A percentile compares a stretch with the other conserved stretches of the same genome.
These are phyloP conservation scores for Galendromus occidentalis DNA, from an alignment of 1,140 invertebrate genomes.

Conservation along the genomic window DNA sequence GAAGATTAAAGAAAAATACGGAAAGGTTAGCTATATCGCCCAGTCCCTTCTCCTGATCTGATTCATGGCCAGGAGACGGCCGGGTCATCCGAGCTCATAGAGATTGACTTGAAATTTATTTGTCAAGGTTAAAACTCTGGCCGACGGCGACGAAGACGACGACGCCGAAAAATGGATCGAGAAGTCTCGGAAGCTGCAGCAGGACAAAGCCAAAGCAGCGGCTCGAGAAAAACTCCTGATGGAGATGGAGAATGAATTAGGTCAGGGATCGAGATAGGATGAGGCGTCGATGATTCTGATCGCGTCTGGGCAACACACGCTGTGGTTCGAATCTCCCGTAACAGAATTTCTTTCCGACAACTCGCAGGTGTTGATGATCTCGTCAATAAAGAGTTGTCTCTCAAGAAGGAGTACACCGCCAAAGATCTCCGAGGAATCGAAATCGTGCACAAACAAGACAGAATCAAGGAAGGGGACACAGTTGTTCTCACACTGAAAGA, in stretches of 20 bases:
- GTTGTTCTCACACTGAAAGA: conserved; percentile 86
- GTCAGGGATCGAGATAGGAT: conserved; percentile 45
- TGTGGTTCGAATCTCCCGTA: neutral
- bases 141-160: conserved; percentile 45
- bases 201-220: conserved; percentile 64
- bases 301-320: too few species aligned
- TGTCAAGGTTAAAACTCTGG: conserved; percentile 42
- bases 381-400: neutral
- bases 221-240: conserved; percentile 74
- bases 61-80: too few species aligned
- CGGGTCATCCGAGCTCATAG: too few species aligned
- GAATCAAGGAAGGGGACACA: conserved; percentile 58
- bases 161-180: conserved; percentile 50
- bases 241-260: conserved; percentile 87
- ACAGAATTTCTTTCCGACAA: neutral
- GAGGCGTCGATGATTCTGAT: too few species aligned
- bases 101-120: conserved; percentile 17
- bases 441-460: conserved; percentile 61
- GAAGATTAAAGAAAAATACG: conserved; percentile 48
- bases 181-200: conserved; percentile 49
- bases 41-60: conserved; percentile 2
- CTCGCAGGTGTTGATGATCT: conserved; percentile 1
- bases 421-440: conserved; percentile 56
- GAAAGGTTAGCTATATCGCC: conserved; percentile 20
- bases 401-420: conserved; percentile 38